Percentiles rank a stretch among this genome's conserved stretches.
Evolutionary conservation across 2,888 invertebrate species (phyloP).

Genomic region (Nemapogon koenigi): DNA sequence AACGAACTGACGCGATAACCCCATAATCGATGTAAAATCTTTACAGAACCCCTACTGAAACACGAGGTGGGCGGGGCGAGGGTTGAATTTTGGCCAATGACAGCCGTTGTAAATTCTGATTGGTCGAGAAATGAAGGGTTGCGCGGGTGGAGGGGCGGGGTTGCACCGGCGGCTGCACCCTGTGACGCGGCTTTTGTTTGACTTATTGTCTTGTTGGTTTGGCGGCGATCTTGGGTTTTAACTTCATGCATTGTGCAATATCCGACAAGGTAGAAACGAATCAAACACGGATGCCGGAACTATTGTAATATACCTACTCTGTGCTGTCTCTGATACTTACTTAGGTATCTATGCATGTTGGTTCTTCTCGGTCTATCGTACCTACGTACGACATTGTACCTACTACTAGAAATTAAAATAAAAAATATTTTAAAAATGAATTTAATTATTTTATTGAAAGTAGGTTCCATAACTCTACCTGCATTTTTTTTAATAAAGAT

Average conservation of each 20-base stretch:
- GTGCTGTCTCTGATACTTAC: no score
- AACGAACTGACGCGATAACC: conserved; percentile 45
- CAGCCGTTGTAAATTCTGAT: conserved; percentile 23
- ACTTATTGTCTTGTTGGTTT: conserved; percentile 63
- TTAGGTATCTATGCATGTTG: no score
- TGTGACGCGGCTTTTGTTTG: conserved; percentile 57
- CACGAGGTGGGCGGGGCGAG: conserved; percentile 27
- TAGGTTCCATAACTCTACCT: conserved; percentile 3
- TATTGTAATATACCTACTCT: not conserved
- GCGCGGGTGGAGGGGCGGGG: conserved; percentile 15
- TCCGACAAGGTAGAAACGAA: not conserved
- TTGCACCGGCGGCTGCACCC: conserved; percentile 28
- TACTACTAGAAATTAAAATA: not conserved
- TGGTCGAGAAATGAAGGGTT: not conserved
- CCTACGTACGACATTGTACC: no score
- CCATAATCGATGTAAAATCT: conserved; percentile 57
- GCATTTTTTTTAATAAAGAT: no score
- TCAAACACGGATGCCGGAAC: not conserved
- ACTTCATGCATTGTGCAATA: conserved; percentile 52
- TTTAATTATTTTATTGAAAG: not conserved
- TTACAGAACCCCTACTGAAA: conserved; percentile 31
- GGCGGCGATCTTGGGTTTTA: conserved; percentile 62
- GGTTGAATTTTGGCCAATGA: conserved; percentile 18
- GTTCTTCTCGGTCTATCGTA: no score
- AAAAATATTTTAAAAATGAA: not conserved